Evolutionary conservation across 2,888 invertebrate species (phyloP), one percentile per base, ranked within the genome.

Genomic region (Apodemia zela): DNA sequence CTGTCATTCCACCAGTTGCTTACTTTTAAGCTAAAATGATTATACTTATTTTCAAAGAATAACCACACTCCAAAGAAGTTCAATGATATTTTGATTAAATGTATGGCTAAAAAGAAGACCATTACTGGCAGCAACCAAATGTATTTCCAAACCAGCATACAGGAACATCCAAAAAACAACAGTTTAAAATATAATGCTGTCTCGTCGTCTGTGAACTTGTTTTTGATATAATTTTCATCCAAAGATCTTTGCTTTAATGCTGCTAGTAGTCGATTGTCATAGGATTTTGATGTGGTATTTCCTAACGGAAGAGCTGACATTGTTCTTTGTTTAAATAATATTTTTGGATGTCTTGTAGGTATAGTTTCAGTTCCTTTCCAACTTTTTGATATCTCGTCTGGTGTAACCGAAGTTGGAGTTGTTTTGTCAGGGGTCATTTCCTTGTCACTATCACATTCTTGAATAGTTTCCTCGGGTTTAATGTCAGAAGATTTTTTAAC

Each of bases 81-180:
- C 72, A 93, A 69, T 71, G 83, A 65, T 78, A 88, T 85, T 82
- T 94, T 84, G 15, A 96, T 74, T 11, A 93, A 84, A 80, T 96
- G 95, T 71, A 96, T 94, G 0, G 94, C 91, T 63, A 97, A 89
- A 8, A 97, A 97, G 71, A 98, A 92, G 1, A 96, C 93, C 62
- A 97, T 90, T 29, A 98, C 93, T 8, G 96, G 94, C 69, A 97
- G 84, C 65, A 97, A 87, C 96, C 97, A 97, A 62, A 96, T 93
- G 76, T 98, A 95, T 73, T 96, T 96, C 95, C 97, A 98, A 17
- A 98, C 92, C 38, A 97, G 92, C 88, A 98, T 97, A 62, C 96
- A 93, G 8, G 95, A 87, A 73, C 98, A 97, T 2, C 95, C 96
- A 92, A 97, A 97, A 71, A 97, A 92, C 13, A 98, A 85, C 5